These are phyloP conservation scores for Telenomus remus DNA, from an alignment of 1,140 invertebrate genomes.

Conservation along the genomic window DNA sequence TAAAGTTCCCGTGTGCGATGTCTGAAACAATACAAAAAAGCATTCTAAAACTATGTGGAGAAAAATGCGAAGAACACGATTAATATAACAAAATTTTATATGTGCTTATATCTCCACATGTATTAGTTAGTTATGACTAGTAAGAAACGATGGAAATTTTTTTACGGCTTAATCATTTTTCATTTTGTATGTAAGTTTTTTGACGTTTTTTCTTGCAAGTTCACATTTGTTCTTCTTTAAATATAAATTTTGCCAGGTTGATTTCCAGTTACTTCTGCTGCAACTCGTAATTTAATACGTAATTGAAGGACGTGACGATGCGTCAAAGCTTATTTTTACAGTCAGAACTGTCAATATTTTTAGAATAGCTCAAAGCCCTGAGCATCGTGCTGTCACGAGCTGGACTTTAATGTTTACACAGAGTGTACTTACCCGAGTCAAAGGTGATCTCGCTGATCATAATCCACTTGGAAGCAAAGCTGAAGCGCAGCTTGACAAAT, in stretches of 20 bases:
- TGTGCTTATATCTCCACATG: slow-evolving; percentile 32
- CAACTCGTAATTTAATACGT: no score
- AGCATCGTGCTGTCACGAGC: slow-evolving; percentile 15
- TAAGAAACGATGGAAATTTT: slow-evolving; percentile 18
- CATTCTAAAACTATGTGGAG: slow-evolving; percentile 46
- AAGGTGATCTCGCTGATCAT: slow-evolving; percentile 83
- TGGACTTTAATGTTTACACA: slow-evolving; percentile 10
- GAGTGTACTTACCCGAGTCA: slow-evolving; percentile 75
- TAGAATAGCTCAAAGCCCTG: background rate
- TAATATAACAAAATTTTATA: slow-evolving; percentile 46
- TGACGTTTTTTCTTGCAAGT: background rate
- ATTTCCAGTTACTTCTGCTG: no score
- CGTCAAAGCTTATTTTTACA: background rate
- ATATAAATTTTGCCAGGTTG: no score
- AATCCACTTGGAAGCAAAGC: slow-evolving; percentile 82
- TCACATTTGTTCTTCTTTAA: no score
- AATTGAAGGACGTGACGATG: no score
- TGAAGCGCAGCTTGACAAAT: slow-evolving; percentile 80
- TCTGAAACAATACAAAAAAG: slow-evolving; percentile 63
- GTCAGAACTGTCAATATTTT: slow-evolving; percentile 17
- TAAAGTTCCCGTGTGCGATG: slow-evolving; percentile 76
- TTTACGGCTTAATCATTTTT: no score
- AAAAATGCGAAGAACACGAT: slow-evolving; percentile 49
- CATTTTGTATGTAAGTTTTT: background rate
- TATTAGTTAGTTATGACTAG: slow-evolving; percentile 10